phyloP scores from a whole-genome alignment of 2,113 vertebrate genomes.

The Paradoxurus hermaphroditus region DNA sequence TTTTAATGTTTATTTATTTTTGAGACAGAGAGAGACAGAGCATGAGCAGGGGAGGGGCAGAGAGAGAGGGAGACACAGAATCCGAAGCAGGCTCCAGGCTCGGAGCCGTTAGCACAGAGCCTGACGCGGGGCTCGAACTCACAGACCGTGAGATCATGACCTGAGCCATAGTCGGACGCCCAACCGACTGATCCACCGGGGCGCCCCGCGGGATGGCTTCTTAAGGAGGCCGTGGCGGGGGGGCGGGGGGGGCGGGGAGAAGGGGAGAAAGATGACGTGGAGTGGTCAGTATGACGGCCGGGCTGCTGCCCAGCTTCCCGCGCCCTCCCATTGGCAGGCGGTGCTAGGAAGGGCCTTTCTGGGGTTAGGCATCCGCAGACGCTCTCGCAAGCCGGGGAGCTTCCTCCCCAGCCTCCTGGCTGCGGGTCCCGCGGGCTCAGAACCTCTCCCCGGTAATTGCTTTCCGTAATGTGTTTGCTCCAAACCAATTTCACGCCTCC shows the following conservation, averaged over 20 bases:
- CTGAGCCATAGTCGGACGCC: too few relatives aligned
- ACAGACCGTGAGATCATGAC: too few relatives aligned
- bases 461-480: constrained; percentile 79
- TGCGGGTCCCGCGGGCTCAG: constrained; percentile 66
- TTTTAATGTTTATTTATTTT: too few relatives aligned
- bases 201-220: not conserved
- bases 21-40: too few relatives aligned
- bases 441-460: constrained; percentile 78
- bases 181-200: too few relatives aligned
- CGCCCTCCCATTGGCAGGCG: not conserved
- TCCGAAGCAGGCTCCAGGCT: too few relatives aligned
- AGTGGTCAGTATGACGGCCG: not conserved
- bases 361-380: constrained; percentile 23
- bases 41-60: too few relatives aligned
- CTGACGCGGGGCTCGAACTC: too few relatives aligned
- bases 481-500: constrained; percentile 80
- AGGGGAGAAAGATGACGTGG: not conserved
- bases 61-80: too few relatives aligned
- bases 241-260: rapidly evolving
- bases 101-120: too few relatives aligned
- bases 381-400: constrained; percentile 31
- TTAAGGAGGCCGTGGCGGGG: too few relatives aligned
- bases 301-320: not conserved
- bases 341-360: not conserved
- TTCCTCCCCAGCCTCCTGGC: constrained; percentile 60